phyloP scores from a whole-genome alignment of 2,888 invertebrate species.

The Eupithecia centaureata region DNA sequence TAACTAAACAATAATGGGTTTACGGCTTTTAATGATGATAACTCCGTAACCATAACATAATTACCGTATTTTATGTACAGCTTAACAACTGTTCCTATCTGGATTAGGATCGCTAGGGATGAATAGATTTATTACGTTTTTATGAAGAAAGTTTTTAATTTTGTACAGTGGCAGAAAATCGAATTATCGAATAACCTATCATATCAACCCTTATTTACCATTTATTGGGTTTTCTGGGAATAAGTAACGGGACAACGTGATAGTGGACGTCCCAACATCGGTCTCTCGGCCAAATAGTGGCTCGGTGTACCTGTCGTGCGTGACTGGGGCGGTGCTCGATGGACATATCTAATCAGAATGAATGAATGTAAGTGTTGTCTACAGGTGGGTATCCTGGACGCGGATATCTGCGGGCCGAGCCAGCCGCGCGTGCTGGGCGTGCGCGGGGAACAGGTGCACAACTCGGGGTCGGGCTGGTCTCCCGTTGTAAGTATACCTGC shows the following conservation, averaged over 20 bases:
- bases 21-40: not conserved
- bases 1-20: not conserved
- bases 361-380: not conserved
- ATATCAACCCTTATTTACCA: not conserved
- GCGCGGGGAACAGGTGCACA: conserved; percentile 96
- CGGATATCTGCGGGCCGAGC: conserved; percentile 99
- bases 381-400: conserved; percentile 96
- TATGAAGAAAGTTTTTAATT: no score
- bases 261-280: no score
- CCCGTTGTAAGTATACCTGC: conserved; percentile 90
- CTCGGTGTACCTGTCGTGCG: not conserved
- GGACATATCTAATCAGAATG: not conserved
- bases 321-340: not conserved
- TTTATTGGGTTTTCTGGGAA: not conserved
- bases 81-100: no score
- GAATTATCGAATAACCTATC: no score
- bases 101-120: no score
- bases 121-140: no score
- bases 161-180: no score
- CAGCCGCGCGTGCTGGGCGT: conserved; percentile 97
- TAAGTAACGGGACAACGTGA: no score
- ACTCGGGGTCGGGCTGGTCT: conserved; percentile 98
- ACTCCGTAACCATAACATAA: no score
- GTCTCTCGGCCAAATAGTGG: not conserved
- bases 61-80: no score